A percentile compares a stretch with the other conserved stretches of the same genome.
These are phyloP conservation scores for Brachyalestes nurse DNA, from an alignment of 2,797 vertebrate genomes.

Conservation along the genomic window DNA sequence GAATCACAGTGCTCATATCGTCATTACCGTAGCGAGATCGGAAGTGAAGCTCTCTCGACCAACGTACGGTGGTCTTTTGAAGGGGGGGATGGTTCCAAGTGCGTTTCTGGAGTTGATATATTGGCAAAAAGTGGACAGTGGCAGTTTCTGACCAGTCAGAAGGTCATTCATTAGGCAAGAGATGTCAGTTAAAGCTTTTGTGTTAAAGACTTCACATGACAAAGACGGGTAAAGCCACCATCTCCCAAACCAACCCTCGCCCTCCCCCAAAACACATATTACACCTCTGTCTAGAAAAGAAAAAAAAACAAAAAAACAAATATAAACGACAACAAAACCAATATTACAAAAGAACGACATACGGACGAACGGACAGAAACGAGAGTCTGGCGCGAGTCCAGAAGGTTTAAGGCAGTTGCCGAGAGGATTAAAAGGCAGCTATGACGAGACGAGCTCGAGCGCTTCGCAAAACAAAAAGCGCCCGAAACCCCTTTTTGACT, in stretches of 20 bases:
- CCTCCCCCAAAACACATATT: slow-evolving; percentile 9
- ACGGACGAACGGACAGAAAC: slow-evolving; percentile 10
- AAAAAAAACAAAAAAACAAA: slow-evolving; percentile 7
- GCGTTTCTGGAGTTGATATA: neutral
- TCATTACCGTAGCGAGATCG: neutral
- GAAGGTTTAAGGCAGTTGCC: slow-evolving; percentile 55
- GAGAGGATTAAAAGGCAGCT: slow-evolving; percentile 52
- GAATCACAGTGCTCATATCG: neutral
- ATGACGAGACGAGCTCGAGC: slow-evolving; percentile 46
- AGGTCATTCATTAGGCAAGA: slow-evolving; percentile 3
- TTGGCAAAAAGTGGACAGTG: slow-evolving; percentile 11
- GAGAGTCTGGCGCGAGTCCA: slow-evolving; percentile 45
- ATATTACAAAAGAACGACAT: slow-evolving; percentile 44
- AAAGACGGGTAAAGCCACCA: slow-evolving; percentile 34
- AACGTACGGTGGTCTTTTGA: neutral
- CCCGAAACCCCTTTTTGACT: slow-evolving; percentile 20
- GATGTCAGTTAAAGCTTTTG: slow-evolving; percentile 58
- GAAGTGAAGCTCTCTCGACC: neutral
- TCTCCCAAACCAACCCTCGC: slow-evolving; percentile 17
- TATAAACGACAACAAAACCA: slow-evolving; percentile 45
- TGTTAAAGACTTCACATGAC: slow-evolving; percentile 35
- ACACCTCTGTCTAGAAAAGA: slow-evolving; percentile 24
- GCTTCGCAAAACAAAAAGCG: slow-evolving; percentile 32
- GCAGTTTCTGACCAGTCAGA: neutral
- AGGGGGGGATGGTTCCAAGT: neutral